phyloP scores from a whole-genome alignment of 1,140 invertebrate genomes.

The Drosophila tristis region DNA sequence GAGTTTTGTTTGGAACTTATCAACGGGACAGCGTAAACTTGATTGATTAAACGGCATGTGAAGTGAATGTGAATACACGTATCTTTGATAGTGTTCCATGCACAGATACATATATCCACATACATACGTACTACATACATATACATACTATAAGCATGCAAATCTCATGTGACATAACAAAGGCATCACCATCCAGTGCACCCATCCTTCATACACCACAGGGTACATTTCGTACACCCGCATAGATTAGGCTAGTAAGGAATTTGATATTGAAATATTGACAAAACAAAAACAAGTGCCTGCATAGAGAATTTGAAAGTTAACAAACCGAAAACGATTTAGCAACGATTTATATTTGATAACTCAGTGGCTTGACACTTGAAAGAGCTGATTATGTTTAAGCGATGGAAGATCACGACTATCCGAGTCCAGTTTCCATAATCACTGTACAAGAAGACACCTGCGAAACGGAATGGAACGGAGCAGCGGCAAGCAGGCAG shows the following conservation, averaged over 20 bases:
- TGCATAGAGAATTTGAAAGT: slow-evolving; percentile 82
- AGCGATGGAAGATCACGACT: slow-evolving; percentile 16
- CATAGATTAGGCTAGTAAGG: slow-evolving; percentile 53
- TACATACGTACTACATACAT: slow-evolving; percentile 19
- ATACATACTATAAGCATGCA: slow-evolving; percentile 36
- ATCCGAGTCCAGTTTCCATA: slow-evolving; percentile 40
- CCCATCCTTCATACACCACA: slow-evolving; percentile 27
- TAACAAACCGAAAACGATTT: slow-evolving; percentile 48
- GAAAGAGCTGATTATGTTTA: slow-evolving; percentile 59
- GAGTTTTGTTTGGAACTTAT: slow-evolving; percentile 21
- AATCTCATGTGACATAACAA: slow-evolving; percentile 61
- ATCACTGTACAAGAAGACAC: slow-evolving; percentile 18
- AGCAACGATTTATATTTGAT: slow-evolving; percentile 20
- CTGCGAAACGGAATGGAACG: not conserved
- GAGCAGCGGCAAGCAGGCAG: slow-evolving; percentile 32
- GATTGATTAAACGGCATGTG: slow-evolving; percentile 20
- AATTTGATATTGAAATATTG: slow-evolving; percentile 92
- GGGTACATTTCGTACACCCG: slow-evolving; percentile 15
- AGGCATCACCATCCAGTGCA: slow-evolving; percentile 22
- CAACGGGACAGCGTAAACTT: slow-evolving; percentile 46
- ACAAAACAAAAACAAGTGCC: slow-evolving; percentile 86
- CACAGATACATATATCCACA: slow-evolving; percentile 8
- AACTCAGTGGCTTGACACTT: slow-evolving; percentile 13
- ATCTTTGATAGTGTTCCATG: slow-evolving; percentile 36
- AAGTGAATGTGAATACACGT: slow-evolving; percentile 24